Evolutionary conservation across 2,113 vertebrate species (phyloP).

Genomic region (Dendropsophus ebraccatus): DNA sequence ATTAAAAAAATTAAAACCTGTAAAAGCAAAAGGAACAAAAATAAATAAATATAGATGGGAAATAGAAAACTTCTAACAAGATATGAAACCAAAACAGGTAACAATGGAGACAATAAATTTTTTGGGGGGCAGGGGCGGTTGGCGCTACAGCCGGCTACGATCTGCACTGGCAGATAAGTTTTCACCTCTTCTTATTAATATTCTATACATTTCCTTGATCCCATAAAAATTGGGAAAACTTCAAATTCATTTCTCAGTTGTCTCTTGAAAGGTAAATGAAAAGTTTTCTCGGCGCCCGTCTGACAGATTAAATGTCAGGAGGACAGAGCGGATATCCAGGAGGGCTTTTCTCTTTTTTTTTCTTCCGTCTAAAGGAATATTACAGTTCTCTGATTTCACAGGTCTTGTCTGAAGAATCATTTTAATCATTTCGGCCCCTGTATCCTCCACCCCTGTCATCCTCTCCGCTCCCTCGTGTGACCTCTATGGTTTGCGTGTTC

Average conservation of each 20-base stretch:
- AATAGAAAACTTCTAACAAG: too few relatives aligned
- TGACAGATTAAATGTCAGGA: slow-evolving; percentile 58
- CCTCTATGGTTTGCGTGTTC: slow-evolving; percentile 26
- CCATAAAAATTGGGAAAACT: slow-evolving; percentile 23
- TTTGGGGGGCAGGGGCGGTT: too few relatives aligned
- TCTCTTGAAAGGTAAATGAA: slow-evolving; percentile 44
- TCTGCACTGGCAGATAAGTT: neutral
- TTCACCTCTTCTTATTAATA: neutral
- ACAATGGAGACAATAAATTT: too few relatives aligned
- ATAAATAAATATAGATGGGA: too few relatives aligned
- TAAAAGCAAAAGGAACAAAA: too few relatives aligned
- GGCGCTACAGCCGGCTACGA: neutral
- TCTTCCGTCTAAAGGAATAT: neutral
- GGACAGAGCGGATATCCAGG: neutral
- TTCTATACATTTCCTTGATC: neutral
- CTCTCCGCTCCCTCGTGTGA: neutral
- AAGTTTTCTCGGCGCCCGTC: neutral
- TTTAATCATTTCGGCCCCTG: slow-evolving; percentile 44
- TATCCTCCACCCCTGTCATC: slow-evolving; percentile 36
- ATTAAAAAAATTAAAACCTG: too few relatives aligned
- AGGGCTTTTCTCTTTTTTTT: neutral
- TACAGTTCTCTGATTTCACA: slow-evolving; percentile 40
- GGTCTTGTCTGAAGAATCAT: slow-evolving; percentile 25
- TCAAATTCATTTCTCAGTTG: slow-evolving; percentile 20
- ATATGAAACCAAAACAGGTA: too few relatives aligned